Base-by-base conservation (phyloP, 2,113 vertebrate genomes). In the Hypanus sabinus region DNA sequence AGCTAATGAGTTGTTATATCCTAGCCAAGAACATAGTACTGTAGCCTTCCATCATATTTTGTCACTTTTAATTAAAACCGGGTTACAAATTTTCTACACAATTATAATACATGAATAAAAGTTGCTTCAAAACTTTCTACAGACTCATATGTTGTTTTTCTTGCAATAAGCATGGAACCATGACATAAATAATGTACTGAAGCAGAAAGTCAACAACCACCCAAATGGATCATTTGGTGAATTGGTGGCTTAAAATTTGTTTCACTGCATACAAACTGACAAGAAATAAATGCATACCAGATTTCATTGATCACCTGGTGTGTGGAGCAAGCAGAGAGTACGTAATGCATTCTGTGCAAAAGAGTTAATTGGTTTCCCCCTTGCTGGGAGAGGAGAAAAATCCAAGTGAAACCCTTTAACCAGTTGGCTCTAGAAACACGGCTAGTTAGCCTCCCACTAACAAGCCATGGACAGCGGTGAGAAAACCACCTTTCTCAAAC, bases 1-100 rank as follows among this genome's bases (percentile, higher is more conserved):
- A 14, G 30, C 30, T 90, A 90, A 90, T 90, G 85, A 88, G 85
- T 33, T 90, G 16, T 7, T 90, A n/a, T 68, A 90, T 68, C 30
- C 38, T 33, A 20, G 85, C 57, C 85, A 90, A 68, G n/a, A 87
- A 20, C 30, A 62, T 27, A 22, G 24, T 83, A 46, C 16, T 90
- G 65, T 30, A 88, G 57, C n/a, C 30, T 62, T 85, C 55, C 2
- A 60, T 16, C 30, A 62, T 11, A 2, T 8, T 90, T 90, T 90
- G 85, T 90, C 30, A 33, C 62, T 90, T 90, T 20, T 90, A 65
- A 33, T 90, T 90, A 65, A n/a, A 3, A 36, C 76, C 22, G 81
- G 24, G 55, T 85, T 85, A 24, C 24, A 57, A 0, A 10, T 85
- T 10, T 24, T 55, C 46, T 33, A 90, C 33, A 27, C 5, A 33